phyloP scores from a whole-genome alignment of 1,140 invertebrate genomes.

The Metaphire vulgaris region DNA sequence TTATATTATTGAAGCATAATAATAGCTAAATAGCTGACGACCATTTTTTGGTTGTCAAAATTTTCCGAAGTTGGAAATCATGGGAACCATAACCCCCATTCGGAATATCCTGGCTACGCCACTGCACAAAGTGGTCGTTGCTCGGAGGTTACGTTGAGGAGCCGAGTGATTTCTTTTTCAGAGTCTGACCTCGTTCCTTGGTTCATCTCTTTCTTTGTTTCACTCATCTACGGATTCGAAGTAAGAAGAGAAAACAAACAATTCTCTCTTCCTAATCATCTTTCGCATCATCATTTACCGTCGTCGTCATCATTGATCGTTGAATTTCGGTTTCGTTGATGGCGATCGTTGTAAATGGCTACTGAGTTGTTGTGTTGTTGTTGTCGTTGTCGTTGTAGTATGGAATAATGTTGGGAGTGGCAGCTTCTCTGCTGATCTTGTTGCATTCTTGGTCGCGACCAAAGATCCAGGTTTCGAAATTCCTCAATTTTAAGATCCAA shows the following conservation, averaged over 20 bases:
- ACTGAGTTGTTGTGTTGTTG: background rate
- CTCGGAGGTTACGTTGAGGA: too few relatives aligned
- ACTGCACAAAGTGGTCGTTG: too few relatives aligned
- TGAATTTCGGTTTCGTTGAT: background rate
- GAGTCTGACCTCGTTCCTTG: constrained; percentile 68
- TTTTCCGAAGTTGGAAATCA: too few relatives aligned
- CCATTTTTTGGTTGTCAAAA: too few relatives aligned
- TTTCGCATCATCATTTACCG: background rate
- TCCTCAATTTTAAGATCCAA: too few relatives aligned
- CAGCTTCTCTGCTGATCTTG: constrained; percentile 73
- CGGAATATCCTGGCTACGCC: too few relatives aligned
- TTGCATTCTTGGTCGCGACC: constrained; percentile 80
- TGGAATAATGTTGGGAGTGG: constrained; percentile 79
- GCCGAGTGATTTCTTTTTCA: too few relatives aligned
- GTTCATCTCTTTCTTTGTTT: constrained; percentile 72
- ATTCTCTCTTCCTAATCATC: background rate
- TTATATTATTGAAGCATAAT: too few relatives aligned
- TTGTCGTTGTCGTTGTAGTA: constrained; percentile 63
- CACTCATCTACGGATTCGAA: constrained; percentile 65
- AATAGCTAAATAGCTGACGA: too few relatives aligned
- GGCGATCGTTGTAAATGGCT: background rate
- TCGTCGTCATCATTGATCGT: background rate
- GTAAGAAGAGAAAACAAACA: constrained; percentile 35
- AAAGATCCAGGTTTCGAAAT: constrained; percentile 59
- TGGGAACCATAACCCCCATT: too few relatives aligned